Evolutionary conservation across 1,140 invertebrate species (phyloP).

Genomic region (Maniola jurtina): DNA sequence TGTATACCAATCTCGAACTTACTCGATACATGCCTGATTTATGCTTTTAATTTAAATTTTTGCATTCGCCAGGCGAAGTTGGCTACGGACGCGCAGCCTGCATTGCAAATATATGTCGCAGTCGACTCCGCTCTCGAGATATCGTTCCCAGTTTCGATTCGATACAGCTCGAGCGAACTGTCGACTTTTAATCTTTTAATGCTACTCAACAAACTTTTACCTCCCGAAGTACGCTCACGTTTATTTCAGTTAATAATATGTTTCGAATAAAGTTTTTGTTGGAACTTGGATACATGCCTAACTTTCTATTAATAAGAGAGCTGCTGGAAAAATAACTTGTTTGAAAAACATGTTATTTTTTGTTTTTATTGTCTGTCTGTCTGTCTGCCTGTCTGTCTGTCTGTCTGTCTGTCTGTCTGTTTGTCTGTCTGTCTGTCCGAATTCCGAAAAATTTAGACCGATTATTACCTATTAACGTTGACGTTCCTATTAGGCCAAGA

Average conservation of each 20-base stretch:
- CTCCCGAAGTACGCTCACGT: slow-evolving; percentile 46
- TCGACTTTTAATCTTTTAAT: slow-evolving; percentile 78
- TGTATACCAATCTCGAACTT: slow-evolving; percentile 74
- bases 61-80: slow-evolving; percentile 76
- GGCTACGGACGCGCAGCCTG: slow-evolving; percentile 71
- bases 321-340: neutral
- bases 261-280: slow-evolving; percentile 31
- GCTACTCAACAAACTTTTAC: slow-evolving; percentile 73
- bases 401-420: too few relatives aligned
- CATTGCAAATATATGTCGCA: slow-evolving; percentile 74
- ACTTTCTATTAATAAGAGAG: slow-evolving; percentile 3
- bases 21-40: slow-evolving; percentile 77
- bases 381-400: too few relatives aligned
- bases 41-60: slow-evolving; percentile 79
- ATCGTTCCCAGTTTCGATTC: slow-evolving; percentile 67
- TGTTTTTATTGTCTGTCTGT: too few relatives aligned
- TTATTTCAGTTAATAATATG: slow-evolving; percentile 43
- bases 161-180: slow-evolving; percentile 70
- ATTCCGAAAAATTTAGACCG: too few relatives aligned
- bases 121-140: slow-evolving; percentile 45
- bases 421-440: too few relatives aligned
- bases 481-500: too few relatives aligned
- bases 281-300: neutral
- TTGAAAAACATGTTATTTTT: neutral
- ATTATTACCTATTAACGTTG: too few relatives aligned